phyloP scores from a whole-genome alignment of 2,797 vertebrate genomes.

The Salmo trutta region DNA sequence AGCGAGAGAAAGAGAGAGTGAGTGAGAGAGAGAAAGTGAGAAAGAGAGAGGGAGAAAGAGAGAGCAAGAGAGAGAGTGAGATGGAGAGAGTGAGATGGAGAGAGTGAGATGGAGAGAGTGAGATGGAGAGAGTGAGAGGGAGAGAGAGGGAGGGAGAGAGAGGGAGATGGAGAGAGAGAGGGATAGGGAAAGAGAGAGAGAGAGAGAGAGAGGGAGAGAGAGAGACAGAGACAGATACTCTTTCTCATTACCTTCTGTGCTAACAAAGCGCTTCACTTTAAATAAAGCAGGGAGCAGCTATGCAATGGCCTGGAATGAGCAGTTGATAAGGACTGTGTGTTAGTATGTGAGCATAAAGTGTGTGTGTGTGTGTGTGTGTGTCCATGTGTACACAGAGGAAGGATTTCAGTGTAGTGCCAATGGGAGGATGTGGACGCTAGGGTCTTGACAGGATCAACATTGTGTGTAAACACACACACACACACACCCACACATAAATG shows the following conservation, averaged over 20 bases:
- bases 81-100: accelerated
- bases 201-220: not conserved
- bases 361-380: not conserved
- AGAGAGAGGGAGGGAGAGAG: not conserved
- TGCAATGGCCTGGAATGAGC: not conserved
- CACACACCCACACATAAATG: slow-evolving; percentile 20
- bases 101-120: not conserved
- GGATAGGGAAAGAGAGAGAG: not conserved
- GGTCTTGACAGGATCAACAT: not conserved
- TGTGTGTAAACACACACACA: slow-evolving; percentile 1
- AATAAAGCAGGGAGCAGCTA: not conserved
- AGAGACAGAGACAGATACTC: not conserved
- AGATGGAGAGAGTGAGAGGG: not conserved
- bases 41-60: not conserved
- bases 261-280: not conserved
- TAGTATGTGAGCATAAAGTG: not conserved
- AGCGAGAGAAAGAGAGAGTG: not conserved
- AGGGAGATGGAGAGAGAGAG: not conserved
- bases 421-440: not conserved
- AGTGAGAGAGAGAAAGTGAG: not conserved
- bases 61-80: not conserved
- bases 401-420: not conserved
- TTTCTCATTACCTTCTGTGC: slow-evolving; percentile 4
- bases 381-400: not conserved
- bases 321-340: not conserved